These are phyloP conservation scores for Chloroceryle amazona DNA, from an alignment of 2,797 vertebrate genomes.

Conservation along the genomic window DNA sequence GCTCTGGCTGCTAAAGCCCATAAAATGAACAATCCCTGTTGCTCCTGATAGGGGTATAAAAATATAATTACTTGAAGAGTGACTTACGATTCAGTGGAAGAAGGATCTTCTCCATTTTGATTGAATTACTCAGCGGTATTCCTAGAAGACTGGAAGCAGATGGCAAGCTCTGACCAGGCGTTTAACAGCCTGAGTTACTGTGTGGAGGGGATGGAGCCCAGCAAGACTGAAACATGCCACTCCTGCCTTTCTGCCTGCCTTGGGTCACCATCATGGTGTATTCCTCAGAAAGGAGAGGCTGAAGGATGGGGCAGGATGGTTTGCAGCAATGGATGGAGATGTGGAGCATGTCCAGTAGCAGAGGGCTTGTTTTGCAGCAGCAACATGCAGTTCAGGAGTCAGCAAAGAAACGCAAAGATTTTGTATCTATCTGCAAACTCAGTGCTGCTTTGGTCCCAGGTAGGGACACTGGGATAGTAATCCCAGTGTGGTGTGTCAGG, in stretches of 20 bases:
- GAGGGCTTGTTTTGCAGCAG: neutral
- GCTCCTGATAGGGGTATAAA: conserved; percentile 77
- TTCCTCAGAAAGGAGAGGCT: neutral
- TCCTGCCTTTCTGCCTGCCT: neutral
- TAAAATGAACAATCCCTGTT: conserved; percentile 73
- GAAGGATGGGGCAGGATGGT: neutral
- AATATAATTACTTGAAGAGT: conserved; percentile 76
- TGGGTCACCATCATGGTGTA: neutral
- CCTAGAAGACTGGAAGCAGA: conserved; percentile 79
- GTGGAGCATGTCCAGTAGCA: neutral
- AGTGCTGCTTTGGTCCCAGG: neutral
- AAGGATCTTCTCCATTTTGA: conserved; percentile 65
- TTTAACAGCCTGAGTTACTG: conserved; percentile 73
- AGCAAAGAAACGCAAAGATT: neutral
- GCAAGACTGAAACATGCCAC: neutral
- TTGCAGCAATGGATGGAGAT: neutral
- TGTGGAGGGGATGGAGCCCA: neutral
- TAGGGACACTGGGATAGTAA: neutral
- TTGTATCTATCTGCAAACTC: neutral
- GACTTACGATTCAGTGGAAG: conserved; percentile 71
- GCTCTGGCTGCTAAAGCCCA: conserved; percentile 42
- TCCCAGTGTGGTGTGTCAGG: neutral
- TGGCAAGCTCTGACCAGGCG: conserved; percentile 72
- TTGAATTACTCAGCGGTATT: conserved; percentile 72
- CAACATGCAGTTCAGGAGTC: neutral